Evolutionary conservation across 2,888 invertebrate genomes (phyloP).

Genomic region (Ptychoptera contaminata): DNA sequence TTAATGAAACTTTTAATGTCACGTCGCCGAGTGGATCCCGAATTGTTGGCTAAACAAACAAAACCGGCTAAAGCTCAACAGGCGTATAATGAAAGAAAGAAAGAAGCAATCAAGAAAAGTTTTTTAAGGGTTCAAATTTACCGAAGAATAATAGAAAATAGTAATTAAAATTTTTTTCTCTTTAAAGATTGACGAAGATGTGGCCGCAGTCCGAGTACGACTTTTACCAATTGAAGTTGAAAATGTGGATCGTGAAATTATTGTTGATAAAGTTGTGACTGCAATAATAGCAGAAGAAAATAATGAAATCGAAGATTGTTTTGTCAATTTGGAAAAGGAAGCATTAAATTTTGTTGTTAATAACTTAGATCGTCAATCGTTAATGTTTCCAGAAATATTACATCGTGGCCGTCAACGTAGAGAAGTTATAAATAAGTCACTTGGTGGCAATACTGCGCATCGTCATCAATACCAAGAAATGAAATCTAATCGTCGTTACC

Average conservation of each 20-base stretch:
- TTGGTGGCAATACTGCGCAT: slow-evolving; percentile 25
- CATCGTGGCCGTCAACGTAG: slow-evolving; percentile 23
- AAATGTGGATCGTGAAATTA: background rate
- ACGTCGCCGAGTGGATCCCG: slow-evolving; percentile 26
- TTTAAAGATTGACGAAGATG: slow-evolving; percentile 18
- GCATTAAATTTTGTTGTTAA: background rate
- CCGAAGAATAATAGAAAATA: no score
- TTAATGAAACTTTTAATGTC: slow-evolving; percentile 33
- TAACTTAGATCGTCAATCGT: slow-evolving; percentile 13
- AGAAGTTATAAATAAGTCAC: slow-evolving; percentile 20
- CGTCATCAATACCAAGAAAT: slow-evolving; percentile 18
- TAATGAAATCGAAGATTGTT: slow-evolving; percentile 11
- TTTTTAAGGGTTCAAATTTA: background rate
- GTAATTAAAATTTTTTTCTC: no score
- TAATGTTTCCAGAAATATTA: slow-evolving; percentile 18
- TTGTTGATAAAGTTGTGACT: background rate
- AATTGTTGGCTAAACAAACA: slow-evolving; percentile 37
- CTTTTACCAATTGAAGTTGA: slow-evolving; percentile 23
- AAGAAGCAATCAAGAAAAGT: slow-evolving; percentile 16
- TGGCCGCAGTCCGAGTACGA: slow-evolving; percentile 21
- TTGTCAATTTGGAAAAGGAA: slow-evolving; percentile 10
- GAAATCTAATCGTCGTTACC: background rate
- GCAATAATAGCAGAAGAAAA: background rate
- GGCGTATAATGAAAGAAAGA: slow-evolving; percentile 29
- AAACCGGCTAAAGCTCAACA: slow-evolving; percentile 50